Evolutionary conservation across 1,140 invertebrate genomes (phyloP), one percentile per base, ranked within the genome.

Genomic region (Camponotus vicinus): DNA sequence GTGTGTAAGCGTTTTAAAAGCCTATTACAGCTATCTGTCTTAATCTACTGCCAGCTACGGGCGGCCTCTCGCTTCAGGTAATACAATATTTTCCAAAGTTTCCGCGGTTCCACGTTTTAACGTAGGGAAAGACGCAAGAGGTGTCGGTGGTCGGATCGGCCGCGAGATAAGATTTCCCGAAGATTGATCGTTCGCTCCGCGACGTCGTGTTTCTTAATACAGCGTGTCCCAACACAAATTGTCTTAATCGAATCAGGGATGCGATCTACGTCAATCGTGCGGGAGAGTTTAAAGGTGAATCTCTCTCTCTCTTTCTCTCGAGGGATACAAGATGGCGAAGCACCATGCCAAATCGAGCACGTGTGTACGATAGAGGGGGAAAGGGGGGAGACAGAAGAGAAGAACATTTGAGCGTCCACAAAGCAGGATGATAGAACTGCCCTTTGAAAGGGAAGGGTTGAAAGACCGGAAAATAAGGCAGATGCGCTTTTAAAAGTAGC

Each of bases 51-150:
- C 75, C 70, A 86, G 82, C 88, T 79, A 85, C 88, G 80, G 27
- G 69, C 79, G 34, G 61, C 57, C 59, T 42, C 59, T 42, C 34
- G 18, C 27, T 34, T 15, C 61, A 77, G 86, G 89, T 88, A 90
- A 90, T 83, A 90, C 86, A 91, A 91, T 91, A 91, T 91, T 91
- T 91, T 88, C 75, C 89, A 27, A 87, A 73, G 75, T 90, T 86
- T 82, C 86, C 69, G 75, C 63, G 63, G 70, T 63, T 34, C 27
- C 27, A 21, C n/a, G 83, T 40, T 27, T 27, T 52, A 37, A 73
- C 55, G 27, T 52, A 1, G 49, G 49, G 55, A 75, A 75, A 76
- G 34, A 63, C 69, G 69, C 21, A 61, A 66, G 78, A 90, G 78
- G 89, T 90, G 89, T 90, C 64, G 59, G 86, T 82, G 85, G 76